Percentiles rank a stretch among this genome's conserved stretches.
Conservation (phyloP, 2,888 invertebrate genomes). For the Cerceris ruficornis region DNA sequence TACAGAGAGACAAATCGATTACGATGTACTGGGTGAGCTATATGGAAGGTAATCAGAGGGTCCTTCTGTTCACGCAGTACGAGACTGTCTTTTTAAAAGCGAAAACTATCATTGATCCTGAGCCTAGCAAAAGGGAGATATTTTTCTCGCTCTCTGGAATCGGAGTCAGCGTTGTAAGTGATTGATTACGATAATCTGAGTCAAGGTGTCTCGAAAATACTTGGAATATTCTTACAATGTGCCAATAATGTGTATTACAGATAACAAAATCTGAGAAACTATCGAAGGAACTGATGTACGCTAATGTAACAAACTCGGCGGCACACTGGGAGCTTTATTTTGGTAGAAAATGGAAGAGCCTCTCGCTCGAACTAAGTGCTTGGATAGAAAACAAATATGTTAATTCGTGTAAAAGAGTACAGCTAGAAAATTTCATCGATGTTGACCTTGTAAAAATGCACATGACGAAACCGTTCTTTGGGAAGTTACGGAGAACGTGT, state of each 20-base stretch:
- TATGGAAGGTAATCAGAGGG: conserved; percentile 89
- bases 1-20: conserved; percentile 87
- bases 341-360: conserved; percentile 90
- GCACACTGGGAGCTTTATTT: conserved; percentile 92
- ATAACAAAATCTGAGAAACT: conserved; percentile 63
- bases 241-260: conserved; percentile 44
- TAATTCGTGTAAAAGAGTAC: conserved; percentile 87
- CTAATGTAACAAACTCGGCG: conserved; percentile 87
- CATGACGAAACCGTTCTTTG: conserved; percentile 93
- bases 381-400: conserved; percentile 92
- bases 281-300: conserved; percentile 87
- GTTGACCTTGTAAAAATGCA: conserved; percentile 92
- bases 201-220: not conserved
- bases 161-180: conserved; percentile 84
- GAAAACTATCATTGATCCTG: conserved; percentile 84
- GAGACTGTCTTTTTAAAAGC: conserved; percentile 83
- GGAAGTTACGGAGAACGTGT: conserved; percentile 88
- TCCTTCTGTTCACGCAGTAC: conserved; percentile 89
- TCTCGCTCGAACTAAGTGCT: conserved; percentile 89
- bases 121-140: conserved; percentile 87
- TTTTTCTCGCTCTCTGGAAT: conserved; percentile 88
- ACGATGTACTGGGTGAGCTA: conserved; percentile 92
- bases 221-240: not conserved
- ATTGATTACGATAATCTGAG: no score
- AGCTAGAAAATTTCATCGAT: conserved; percentile 89